Evolutionary conservation across 2,888 invertebrate genomes (phyloP).

Genomic region (Tubiluchus corallicola): DNA sequence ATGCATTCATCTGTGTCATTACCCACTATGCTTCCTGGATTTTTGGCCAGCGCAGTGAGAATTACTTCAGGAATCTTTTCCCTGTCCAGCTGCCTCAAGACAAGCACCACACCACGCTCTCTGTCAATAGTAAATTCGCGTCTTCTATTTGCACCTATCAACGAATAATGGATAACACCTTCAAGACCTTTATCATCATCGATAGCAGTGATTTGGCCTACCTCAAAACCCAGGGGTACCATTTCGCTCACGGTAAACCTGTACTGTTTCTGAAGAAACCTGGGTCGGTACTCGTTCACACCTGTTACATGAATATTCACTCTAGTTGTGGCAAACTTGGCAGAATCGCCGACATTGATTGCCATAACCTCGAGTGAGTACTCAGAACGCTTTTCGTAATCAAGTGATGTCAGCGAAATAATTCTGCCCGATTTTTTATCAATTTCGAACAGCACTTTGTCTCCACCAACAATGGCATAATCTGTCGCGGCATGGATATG

Average conservation of each 20-base stretch:
- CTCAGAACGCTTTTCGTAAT: conserved; percentile 59
- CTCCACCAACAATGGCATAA: conserved; percentile 58
- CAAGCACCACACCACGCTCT: conserved; percentile 61
- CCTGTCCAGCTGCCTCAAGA: conserved; percentile 58
- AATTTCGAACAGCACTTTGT: conserved; percentile 54
- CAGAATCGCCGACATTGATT: conserved; percentile 62
- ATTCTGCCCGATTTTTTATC: conserved; percentile 55
- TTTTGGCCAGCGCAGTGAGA: conserved; percentile 79
- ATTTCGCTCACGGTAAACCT: conserved; percentile 84
- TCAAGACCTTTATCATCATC: conserved; percentile 75
- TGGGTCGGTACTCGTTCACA: conserved; percentile 70
- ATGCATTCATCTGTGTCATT: conserved; percentile 90
- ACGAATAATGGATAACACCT: conserved; percentile 70
- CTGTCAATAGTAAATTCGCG: conserved; percentile 60
- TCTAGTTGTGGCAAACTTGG: conserved; percentile 48
- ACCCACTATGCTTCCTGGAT: conserved; percentile 75
- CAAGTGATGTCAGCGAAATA: conserved; percentile 53
- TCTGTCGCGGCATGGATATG: conserved; percentile 65
- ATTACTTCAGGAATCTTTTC: conserved; percentile 76
- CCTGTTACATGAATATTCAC: conserved; percentile 58
- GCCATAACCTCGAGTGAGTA: conserved; percentile 61
- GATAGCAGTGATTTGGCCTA: conserved; percentile 67
- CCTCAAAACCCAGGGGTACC: conserved; percentile 59
- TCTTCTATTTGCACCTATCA: conserved; percentile 80
- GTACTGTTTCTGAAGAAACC: conserved; percentile 69